phyloP scores from a whole-genome alignment of 2,888 invertebrate species.

The Fragum sueziense region DNA sequence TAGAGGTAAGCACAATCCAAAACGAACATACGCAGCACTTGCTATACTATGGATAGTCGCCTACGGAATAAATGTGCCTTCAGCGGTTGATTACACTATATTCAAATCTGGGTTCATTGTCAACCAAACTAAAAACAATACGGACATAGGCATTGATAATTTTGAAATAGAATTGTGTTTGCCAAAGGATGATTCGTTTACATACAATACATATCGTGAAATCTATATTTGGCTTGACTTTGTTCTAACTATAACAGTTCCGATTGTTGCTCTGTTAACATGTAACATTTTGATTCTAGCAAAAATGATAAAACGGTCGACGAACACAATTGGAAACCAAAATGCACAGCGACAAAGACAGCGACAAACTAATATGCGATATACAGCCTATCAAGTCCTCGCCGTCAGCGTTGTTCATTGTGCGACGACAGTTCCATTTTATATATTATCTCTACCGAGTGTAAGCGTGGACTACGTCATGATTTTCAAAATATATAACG shows the following conservation, averaged over 20 bases:
- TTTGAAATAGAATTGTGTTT: neutral
- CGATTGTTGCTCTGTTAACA: neutral
- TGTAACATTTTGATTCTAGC: neutral
- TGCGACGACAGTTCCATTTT: neutral
- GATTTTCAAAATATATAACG: too few relatives aligned
- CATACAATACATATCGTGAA: too few relatives aligned
- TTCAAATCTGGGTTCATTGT: too few relatives aligned
- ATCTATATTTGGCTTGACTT: too few relatives aligned
- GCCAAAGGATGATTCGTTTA: neutral
- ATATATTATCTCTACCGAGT: too few relatives aligned
- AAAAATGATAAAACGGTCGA: neutral
- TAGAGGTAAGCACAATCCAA: neutral
- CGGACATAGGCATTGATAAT: neutral
- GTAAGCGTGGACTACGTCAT: too few relatives aligned
- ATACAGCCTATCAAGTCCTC: neutral
- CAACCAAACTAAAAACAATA: too few relatives aligned
- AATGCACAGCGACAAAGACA: neutral
- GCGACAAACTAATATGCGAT: neutral
- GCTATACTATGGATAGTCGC: neutral
- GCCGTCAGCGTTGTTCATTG: neutral
- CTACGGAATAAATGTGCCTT: neutral
- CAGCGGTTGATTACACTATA: neutral
- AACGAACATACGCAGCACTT: neutral
- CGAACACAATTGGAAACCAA: neutral
- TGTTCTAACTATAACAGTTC: too few relatives aligned